These are phyloP conservation scores for Morelia viridis DNA, from an alignment of 2,797 vertebrate species.

Conservation along the genomic window DNA sequence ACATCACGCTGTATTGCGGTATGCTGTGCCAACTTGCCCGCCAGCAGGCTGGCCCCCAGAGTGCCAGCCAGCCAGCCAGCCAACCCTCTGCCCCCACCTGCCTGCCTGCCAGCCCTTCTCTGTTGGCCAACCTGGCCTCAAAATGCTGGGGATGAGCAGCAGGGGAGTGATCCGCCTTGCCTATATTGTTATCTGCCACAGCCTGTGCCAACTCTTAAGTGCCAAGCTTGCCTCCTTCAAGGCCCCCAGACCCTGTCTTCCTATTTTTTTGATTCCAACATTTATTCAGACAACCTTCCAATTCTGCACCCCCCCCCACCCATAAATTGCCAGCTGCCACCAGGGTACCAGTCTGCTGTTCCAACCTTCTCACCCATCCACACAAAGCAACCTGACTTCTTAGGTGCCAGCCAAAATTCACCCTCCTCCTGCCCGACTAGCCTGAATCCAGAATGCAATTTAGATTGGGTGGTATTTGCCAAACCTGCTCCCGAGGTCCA, in stretches of 20 bases:
- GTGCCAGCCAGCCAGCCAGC: slow-evolving; percentile 14
- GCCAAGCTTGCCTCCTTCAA: neutral
- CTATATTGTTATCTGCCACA: neutral
- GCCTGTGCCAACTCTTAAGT: neutral
- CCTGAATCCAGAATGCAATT: neutral
- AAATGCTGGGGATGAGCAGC: neutral
- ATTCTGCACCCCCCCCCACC: neutral
- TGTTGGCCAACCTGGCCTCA: slow-evolving; percentile 12
- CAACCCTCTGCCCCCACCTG: neutral
- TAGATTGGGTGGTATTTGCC: neutral
- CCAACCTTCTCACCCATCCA: neutral
- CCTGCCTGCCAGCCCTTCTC: slow-evolving; percentile 21
- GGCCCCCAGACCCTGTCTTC: neutral
- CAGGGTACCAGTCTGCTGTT: neutral
- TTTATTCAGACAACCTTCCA: neutral
- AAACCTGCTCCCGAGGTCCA: too few species aligned
- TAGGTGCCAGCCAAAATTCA: neutral
- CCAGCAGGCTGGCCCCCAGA: slow-evolving; percentile 38
- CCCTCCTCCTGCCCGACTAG: neutral
- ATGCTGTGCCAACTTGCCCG: slow-evolving; percentile 35
- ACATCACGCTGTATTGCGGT: slow-evolving; percentile 45
- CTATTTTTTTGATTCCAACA: neutral
- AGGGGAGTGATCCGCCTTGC: neutral
- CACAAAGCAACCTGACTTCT: neutral
- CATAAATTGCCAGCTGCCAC: slow-evolving; percentile 12